Evolutionary conservation across 2,797 vertebrate genomes (phyloP), one percentile per base, ranked within the genome.

Genomic region (Danionella dracula): DNA sequence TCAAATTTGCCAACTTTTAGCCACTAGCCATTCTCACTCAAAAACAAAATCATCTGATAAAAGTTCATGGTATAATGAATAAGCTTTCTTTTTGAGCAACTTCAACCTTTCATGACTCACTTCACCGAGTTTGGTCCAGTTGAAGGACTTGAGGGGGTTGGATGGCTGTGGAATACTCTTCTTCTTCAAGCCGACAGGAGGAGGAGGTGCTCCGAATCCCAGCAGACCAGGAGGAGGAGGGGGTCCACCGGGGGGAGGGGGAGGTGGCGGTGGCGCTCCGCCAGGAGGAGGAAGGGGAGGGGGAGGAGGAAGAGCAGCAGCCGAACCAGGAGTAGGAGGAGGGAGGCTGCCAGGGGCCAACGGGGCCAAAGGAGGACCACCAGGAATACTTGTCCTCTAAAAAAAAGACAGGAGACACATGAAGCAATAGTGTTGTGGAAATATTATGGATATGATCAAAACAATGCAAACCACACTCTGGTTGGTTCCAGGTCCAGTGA

Each of bases 41-140:
- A 29, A 9, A 15, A n/a, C 5, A 13, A 13, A 3, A 29, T 27
- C 3, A 27, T 27, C 23, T 3, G 23, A 6, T 27, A 27, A 27
- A 27, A 27, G 23, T 27, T 27, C 23, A 27, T 3, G 3, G 23
- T 3, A 27, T 3, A 27, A 6, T 27, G 23, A 3, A n/a, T n/a
- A n/a, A n/a, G n/a, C n/a, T n/a, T n/a, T n/a, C n/a, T n/a, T n/a
- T n/a, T n/a, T n/a, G n/a, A n/a, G n/a, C 23, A 27, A 27, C 23
- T 27, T 3, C 3, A 19, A 38, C 1, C 5, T 12, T 10, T 16
- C 4, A 10, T 1, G 8, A 48, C 82, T 87, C 76, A 93, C 92
- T 89, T 93, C 92, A 9, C 87, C 78, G 41, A 94, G 81, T 78
- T 93, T 94, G 53, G 86, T 87, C 92, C 92, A 93, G 83, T 94